A percentile compares a stretch with the other conserved stretches of the same genome.
phyloP scores from a whole-genome alignment of 2,113 vertebrate genomes.

The Rhea americana region DNA sequence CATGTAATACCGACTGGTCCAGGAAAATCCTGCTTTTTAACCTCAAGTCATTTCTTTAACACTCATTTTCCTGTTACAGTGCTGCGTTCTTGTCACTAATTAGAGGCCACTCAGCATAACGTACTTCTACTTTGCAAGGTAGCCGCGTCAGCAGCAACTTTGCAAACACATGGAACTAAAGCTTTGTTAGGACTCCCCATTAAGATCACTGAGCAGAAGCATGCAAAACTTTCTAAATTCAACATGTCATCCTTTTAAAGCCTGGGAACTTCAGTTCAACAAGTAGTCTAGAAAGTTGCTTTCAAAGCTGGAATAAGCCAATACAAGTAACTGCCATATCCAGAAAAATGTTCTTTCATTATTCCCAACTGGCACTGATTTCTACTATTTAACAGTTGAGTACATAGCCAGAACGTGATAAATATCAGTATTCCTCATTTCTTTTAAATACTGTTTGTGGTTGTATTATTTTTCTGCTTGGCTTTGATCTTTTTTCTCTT shows the following conservation, averaged over 20 bases:
- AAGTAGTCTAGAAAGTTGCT: constrained; percentile 15
- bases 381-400: not conserved
- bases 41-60: not conserved
- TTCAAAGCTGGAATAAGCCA: constrained; percentile 23
- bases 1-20: not conserved
- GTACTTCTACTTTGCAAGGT: not conserved
- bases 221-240: constrained; percentile 39
- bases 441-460: not conserved
- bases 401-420: not conserved
- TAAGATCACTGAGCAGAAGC: constrained; percentile 39
- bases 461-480: not conserved
- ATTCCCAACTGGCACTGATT: not conserved
- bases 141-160: not conserved
- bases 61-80: not conserved
- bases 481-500: not conserved
- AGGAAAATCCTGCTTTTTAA: not conserved
- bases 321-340: not conserved
- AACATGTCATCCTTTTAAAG: constrained; percentile 41
- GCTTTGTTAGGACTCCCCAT: constrained; percentile 27
- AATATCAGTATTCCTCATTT: not conserved
- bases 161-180: not conserved
- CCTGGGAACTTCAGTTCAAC: constrained; percentile 38
- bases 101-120: not conserved
- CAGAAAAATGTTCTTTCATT: not conserved
- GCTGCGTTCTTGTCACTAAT: not conserved